A percentile compares a stretch with the other conserved stretches of the same genome.
phyloP scores from a whole-genome alignment of 2,888 invertebrate genomes.

The Chaitophorus viminalis region DNA sequence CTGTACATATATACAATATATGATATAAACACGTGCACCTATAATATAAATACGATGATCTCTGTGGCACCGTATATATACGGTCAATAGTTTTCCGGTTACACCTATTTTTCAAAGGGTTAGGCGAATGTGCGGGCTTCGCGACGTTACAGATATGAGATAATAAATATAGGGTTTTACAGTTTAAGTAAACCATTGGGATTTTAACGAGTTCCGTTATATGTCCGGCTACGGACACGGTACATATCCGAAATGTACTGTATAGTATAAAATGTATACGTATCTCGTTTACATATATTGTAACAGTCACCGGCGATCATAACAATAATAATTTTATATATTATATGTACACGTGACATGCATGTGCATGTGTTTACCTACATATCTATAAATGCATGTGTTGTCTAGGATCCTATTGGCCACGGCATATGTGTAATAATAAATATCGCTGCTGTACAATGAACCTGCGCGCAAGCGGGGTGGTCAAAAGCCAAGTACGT shows the following conservation, averaged over 20 bases:
- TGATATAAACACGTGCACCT: not conserved
- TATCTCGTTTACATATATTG: not conserved
- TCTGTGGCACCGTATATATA: slow-evolving; percentile 11
- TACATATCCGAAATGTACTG: not conserved
- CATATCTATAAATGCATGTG: no score
- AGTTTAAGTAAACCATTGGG: slow-evolving; percentile 11
- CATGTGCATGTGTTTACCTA: not conserved
- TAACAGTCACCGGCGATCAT: not conserved
- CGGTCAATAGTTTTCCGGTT: slow-evolving; percentile 37
- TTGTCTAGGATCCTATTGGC: not conserved
- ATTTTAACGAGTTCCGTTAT: slow-evolving; percentile 25
- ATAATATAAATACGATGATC: no score
- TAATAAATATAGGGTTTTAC: slow-evolving; percentile 18
- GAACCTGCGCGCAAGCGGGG: not conserved
- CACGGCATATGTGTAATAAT: not conserved
- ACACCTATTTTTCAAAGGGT: slow-evolving; percentile 43
- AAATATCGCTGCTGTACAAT: not conserved
- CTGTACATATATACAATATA: slow-evolving; percentile 22
- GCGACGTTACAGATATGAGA: slow-evolving; percentile 9
- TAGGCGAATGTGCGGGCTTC: not conserved
- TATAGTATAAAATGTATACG: not conserved
- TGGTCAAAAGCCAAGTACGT: slow-evolving; percentile 8
- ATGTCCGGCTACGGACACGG: not conserved
- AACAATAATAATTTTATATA: not conserved
- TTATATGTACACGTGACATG: not conserved